Percentiles rank a stretch among this genome's conserved stretches.
phyloP scores from a whole-genome alignment of 2,113 vertebrate genomes.

The Oxyruncus cristatus region DNA sequence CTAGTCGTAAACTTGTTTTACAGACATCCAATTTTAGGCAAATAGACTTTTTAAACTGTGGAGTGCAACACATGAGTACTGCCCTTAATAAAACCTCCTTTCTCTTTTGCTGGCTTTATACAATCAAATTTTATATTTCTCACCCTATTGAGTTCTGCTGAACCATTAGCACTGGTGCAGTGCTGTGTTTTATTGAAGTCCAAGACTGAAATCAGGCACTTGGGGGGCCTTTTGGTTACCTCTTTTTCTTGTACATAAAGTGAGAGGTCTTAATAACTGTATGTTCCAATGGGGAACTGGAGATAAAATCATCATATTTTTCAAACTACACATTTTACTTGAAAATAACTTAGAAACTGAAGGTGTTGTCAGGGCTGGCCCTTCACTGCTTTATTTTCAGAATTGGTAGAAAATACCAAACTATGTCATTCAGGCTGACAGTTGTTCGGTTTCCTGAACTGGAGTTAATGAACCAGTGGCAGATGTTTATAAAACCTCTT shows the following conservation, averaged over 20 bases:
- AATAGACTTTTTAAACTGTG: not conserved
- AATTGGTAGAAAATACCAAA: not conserved
- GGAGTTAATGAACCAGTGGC: not conserved
- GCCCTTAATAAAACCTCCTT: not conserved
- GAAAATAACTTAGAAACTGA: not conserved
- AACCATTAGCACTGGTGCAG: not conserved
- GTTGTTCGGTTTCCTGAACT: constrained; percentile 2
- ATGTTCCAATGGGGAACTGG: rapidly evolving
- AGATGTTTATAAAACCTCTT: constrained; percentile 40
- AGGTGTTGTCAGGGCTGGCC: not conserved
- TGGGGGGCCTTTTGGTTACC: not conserved
- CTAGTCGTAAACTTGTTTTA: not conserved
- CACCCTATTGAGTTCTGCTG: not conserved
- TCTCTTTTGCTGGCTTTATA: not conserved
- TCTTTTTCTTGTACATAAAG: not conserved
- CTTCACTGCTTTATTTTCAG: not conserved
- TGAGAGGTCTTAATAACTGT: not conserved
- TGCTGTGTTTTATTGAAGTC: not conserved
- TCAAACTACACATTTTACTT: not conserved
- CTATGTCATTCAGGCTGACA: not conserved
- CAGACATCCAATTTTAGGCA: not conserved
- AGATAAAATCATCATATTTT: not conserved
- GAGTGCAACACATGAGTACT: not conserved
- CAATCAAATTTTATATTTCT: not conserved
- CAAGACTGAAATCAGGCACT: not conserved